Base-by-base conservation (phyloP, 2,888 invertebrate genomes). In the Mythimna lalbum region DNA sequence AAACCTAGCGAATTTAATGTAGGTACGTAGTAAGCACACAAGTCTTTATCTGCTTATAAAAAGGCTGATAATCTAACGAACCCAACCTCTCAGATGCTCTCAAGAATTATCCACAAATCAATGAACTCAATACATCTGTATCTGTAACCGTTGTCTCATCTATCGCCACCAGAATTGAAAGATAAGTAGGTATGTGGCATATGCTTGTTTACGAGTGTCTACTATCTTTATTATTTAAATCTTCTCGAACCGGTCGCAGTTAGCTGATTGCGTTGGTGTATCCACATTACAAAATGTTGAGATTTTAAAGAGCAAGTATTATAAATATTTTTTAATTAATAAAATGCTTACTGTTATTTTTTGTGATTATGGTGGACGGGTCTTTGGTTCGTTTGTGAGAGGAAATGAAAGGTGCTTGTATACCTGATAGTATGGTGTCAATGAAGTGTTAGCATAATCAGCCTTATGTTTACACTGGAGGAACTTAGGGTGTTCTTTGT, bases 181-280 rank as follows among this genome's bases (percentile, higher is more conserved):
- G 93, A 92, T 93, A 94, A 94, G 93, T 92, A 92, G 92, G 92
- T 92, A 94, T 92, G 95, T 95, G 94, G 92, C 91, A 90, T 95
- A 94, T 94, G 94, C 92, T 93, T 91, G 92, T 95, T 94, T 94
- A 94, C 92, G 90, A 89, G 85, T 85, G 88, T 87, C 82, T 89
- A 90, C 86, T 94, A 94, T 95, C 94, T 95, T 93, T 94, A 94
- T 93, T 94, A 93, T 93, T 92, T 85, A 90, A 92, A 92, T 93
- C 88, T 90, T 84, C 87, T 63, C 65, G 81, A 89, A 93, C 94
- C 94, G 94, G 94, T 93, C 90, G 80, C 62, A 78, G 67, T 89
- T 88, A 89, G 87, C 91, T 94, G 93, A 94, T 94, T 94, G 93
- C 93, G 92, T 85, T 80, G 85, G 86, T 87, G 87, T 86, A 83